Evolutionary conservation across 2,888 invertebrate genomes (phyloP).

Genomic region (Neoascia interrupta): DNA sequence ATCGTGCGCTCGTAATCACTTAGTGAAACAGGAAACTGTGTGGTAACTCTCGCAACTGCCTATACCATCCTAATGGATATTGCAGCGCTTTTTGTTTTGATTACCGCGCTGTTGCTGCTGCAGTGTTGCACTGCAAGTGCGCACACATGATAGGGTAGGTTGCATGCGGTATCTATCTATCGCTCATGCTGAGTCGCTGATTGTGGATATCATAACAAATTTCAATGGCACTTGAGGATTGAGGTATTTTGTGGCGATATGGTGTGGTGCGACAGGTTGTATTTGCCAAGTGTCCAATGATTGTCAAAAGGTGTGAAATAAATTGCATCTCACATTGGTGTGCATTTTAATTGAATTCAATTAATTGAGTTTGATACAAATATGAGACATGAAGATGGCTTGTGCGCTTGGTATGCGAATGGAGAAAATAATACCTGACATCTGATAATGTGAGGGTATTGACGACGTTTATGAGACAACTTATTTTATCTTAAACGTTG

Average conservation of each 20-base stretch:
- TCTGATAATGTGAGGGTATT: too few species aligned
- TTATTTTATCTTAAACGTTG: too few species aligned
- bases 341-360: constrained; percentile 54
- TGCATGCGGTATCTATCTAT: constrained; percentile 32
- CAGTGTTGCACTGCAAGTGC: neutral
- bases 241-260: constrained; percentile 14
- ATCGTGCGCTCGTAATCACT: constrained; percentile 55
- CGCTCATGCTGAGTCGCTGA: constrained; percentile 46
- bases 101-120: constrained; percentile 20
- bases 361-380: constrained; percentile 40
- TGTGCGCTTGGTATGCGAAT: too few species aligned
- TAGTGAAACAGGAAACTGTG: constrained; percentile 67
- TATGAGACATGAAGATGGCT: too few species aligned
- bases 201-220: constrained; percentile 52
- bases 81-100: constrained; percentile 2
- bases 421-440: too few species aligned
- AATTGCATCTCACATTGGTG: constrained; percentile 34
- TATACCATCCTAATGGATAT: constrained; percentile 44
- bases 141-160: neutral
- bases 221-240: constrained; percentile 55
- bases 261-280: constrained; percentile 44
- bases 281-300: constrained; percentile 30
- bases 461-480: too few species aligned
- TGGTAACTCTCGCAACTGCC: constrained; percentile 40
- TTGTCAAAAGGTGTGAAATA: constrained; percentile 46